These are phyloP conservation scores for Aleadryas rufinucha DNA, from an alignment of 2,113 vertebrate genomes.

Conservation along the genomic window DNA sequence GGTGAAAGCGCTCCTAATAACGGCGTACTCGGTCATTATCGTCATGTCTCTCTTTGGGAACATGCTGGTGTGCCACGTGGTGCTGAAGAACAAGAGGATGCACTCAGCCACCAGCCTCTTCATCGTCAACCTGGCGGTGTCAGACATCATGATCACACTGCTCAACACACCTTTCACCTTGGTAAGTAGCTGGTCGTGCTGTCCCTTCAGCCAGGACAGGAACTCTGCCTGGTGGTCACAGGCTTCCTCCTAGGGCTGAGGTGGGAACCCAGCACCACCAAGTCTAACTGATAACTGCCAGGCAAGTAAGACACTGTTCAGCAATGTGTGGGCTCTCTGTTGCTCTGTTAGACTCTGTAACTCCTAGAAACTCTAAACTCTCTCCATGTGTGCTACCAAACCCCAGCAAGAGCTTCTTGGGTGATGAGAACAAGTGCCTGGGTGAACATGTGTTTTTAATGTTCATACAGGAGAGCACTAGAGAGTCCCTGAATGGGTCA, in stretches of 20 bases:
- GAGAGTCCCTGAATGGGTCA: background rate
- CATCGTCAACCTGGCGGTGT: constrained; percentile 60
- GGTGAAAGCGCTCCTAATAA: constrained; percentile 5
- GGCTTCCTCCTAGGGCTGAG: background rate
- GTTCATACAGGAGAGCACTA: background rate
- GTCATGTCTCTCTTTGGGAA: constrained; percentile 79
- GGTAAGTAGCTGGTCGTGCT: constrained; percentile 14
- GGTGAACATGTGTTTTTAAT: background rate
- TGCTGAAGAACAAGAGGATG: constrained; percentile 77
- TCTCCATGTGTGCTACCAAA: background rate
- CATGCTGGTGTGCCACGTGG: constrained; percentile 75
- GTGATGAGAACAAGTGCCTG: background rate
- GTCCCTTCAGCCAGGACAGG: background rate
- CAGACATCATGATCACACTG: constrained; percentile 65
- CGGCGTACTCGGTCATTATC: constrained; percentile 72
- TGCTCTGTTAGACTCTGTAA: background rate
- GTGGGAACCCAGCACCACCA: background rate
- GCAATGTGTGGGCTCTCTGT: background rate
- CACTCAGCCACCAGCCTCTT: constrained; percentile 71
- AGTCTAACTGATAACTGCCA: background rate
- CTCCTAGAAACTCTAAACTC: background rate
- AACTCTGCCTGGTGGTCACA: background rate
- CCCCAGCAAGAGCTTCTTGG: background rate
- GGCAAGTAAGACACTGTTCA: background rate
- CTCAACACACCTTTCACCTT: constrained; percentile 69